A percentile compares a stretch with the other conserved stretches of the same genome.
Conservation (phyloP, 2,797 vertebrate species). For the Halcyon leucocephala region DNA sequence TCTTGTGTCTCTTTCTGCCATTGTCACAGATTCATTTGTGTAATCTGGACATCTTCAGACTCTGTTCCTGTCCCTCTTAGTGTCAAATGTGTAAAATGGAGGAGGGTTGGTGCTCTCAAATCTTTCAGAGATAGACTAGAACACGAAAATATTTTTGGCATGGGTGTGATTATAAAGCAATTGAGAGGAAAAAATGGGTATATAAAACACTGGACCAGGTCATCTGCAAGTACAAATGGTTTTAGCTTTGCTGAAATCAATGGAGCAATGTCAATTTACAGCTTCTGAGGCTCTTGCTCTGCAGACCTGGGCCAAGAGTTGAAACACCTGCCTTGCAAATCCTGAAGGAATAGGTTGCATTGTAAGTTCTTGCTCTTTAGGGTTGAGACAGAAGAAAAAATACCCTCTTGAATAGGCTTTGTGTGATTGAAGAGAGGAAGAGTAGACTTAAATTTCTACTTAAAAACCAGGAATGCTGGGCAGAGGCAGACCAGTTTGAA, state of each 20-base stretch:
- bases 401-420: neutral
- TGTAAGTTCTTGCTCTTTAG: neutral
- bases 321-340: neutral
- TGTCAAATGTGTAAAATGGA: neutral
- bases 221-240: neutral
- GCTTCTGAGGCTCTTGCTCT: neutral
- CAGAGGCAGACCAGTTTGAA: neutral
- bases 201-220: neutral
- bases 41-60: neutral
- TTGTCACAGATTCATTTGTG: neutral
- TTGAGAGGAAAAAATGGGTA: neutral
- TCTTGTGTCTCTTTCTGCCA: neutral
- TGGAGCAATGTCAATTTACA: neutral
- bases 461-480: neutral
- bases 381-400: neutral
- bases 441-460: neutral
- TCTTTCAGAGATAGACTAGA: neutral
- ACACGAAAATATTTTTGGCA: neutral
- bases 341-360: neutral
- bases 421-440: neutral
- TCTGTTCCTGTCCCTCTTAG: neutral
- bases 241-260: neutral
- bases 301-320: neutral
- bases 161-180: neutral
- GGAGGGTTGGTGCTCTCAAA: neutral